Conservation (phyloP, 2,888 invertebrate genomes). For the Polymixis flavicincta region DNA sequence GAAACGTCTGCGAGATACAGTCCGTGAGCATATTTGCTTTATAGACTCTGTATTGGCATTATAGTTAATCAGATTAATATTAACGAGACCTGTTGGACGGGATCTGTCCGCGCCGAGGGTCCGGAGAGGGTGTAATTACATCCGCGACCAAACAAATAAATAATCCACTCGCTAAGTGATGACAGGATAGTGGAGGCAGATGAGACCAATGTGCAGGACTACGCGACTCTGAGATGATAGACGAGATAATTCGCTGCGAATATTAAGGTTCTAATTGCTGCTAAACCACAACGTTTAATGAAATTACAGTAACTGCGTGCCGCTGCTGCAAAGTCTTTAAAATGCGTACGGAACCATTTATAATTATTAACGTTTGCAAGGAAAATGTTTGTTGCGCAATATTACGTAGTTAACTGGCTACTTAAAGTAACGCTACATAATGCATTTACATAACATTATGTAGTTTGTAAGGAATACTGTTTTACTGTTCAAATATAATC, state of each 20-base stretch:
- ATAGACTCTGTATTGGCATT: constrained; percentile 74
- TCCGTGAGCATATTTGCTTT: constrained; percentile 58
- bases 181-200: constrained; percentile 75
- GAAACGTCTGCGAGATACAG: constrained; percentile 40
- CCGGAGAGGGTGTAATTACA: constrained; percentile 84
- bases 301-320: constrained; percentile 53
- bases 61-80: constrained; percentile 86
- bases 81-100: constrained; percentile 80
- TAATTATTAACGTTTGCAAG: constrained; percentile 54
- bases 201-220: constrained; percentile 60
- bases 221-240: constrained; percentile 49
- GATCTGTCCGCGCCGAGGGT: constrained; percentile 72
- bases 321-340: constrained; percentile 40
- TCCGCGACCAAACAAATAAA: constrained; percentile 83
- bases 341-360: constrained; percentile 54
- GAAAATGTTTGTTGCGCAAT: constrained; percentile 55
- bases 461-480: constrained; percentile 22
- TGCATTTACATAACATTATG: constrained; percentile 46
- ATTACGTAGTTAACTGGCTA: constrained; percentile 46
- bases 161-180: constrained; percentile 79
- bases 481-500: constrained; percentile 4
- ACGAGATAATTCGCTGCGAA: constrained; percentile 51
- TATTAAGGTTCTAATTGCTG: constrained; percentile 60
- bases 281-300: constrained; percentile 53
- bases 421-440: constrained; percentile 58